Evolutionary conservation across 2,888 invertebrate species (phyloP).

Genomic region (Macroteleia sp.): DNA sequence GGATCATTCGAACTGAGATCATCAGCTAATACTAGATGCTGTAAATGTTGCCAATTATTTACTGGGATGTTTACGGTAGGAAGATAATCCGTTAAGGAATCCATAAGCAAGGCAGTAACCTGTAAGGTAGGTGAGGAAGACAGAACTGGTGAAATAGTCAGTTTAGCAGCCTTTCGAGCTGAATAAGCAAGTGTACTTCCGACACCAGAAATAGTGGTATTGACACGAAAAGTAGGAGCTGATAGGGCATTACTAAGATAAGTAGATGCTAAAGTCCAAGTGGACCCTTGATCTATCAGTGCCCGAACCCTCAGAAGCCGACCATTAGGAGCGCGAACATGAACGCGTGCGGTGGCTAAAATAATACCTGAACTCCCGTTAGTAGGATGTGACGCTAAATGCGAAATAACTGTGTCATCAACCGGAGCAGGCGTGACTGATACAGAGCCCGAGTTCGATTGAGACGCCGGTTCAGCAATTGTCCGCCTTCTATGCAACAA

Average conservation of each 20-base stretch:
- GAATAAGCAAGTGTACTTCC: not conserved
- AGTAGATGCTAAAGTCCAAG: not conserved
- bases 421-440: not conserved
- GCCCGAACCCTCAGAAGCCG: not conserved
- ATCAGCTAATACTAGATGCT: not conserved
- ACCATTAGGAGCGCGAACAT: not conserved
- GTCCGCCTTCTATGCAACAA: not conserved
- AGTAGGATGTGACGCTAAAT: not conserved
- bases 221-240: not conserved
- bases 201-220: not conserved
- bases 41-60: not conserved
- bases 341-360: constrained; percentile 1
- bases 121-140: not conserved
- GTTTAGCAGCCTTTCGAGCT: not conserved
- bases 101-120: not conserved
- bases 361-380: not conserved
- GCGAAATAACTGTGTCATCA: not conserved
- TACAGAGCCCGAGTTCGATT: too few relatives aligned
- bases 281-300: not conserved
- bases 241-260: not conserved
- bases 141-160: not conserved
- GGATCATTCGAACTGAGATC: too few relatives aligned
- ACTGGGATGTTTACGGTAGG: not conserved
- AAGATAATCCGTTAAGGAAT: not conserved
- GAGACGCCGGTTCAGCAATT: too few relatives aligned